Base-by-base conservation (phyloP, 1,140 invertebrate species). In the Drosophila kohkoa region DNA sequence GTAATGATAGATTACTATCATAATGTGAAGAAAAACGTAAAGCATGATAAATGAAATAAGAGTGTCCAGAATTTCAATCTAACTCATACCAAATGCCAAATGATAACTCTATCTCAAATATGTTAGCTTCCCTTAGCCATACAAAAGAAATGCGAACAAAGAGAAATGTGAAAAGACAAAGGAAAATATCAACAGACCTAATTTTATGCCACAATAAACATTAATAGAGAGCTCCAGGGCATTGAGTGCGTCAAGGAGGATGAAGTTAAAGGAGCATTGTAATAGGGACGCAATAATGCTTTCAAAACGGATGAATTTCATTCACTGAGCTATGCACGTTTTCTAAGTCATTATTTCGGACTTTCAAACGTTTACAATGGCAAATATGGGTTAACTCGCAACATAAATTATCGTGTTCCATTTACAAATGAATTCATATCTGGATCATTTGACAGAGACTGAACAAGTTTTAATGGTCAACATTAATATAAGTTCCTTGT, bases 121-220 rank as follows among this genome's bases (percentile, higher is more conserved):
- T 25, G 20, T 25, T 25, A 62, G 5, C n/a, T n/a, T 10, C 11
- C 41, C n/a, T 15, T n/a, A 55, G 2, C n/a, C 20, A 60, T 5
- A 60, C 64, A 73, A 68, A 41, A 13, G 48, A 59, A 25, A 6
- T 28, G 59, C 30, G n/a, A 60, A 30, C 28, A 16, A 64, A 59
- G 6, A n/a, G 13, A 65, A 41, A 67, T 13, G 15, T 25, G 13
- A 13, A 59, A 43, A 13, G 13, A 52, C 11, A 49, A 69, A 55
- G 11, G 6, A 46, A 51, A 60, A 45, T 13, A 11, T 52, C 35
- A 28, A 45, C 5, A 65, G 63, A 75, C 65, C 57, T 66, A 71
- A 68, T 78, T 81, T 81, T 52, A 75, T 32, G 62, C 41, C 51
- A 81, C 78, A 81, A 63, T 78, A 64, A 78, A 77, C 55, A 45